These are phyloP conservation scores for Crenuchus spilurus DNA, from an alignment of 2,797 vertebrate species.

Conservation along the genomic window DNA sequence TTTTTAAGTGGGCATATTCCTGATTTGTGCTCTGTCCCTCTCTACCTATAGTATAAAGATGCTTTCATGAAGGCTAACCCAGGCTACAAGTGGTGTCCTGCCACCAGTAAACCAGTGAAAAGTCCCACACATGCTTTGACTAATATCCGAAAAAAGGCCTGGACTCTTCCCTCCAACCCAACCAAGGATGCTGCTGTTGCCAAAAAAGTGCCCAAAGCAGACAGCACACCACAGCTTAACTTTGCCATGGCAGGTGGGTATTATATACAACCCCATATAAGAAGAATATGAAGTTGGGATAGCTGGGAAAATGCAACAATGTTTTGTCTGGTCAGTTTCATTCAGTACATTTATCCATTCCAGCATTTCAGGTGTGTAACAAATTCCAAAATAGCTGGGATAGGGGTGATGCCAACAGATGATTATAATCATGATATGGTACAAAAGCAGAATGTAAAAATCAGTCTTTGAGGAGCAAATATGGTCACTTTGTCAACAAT, in stretches of 20 bases:
- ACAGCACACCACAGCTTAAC: conserved; percentile 93
- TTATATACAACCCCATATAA: not conserved
- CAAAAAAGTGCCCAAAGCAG: conserved; percentile 86
- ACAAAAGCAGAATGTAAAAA: too few relatives aligned
- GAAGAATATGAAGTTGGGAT: too few relatives aligned
- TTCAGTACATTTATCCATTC: too few relatives aligned
- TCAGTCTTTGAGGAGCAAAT: too few relatives aligned
- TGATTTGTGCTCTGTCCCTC: not conserved
- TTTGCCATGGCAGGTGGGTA: conserved; percentile 95
- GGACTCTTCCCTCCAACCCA: conserved; percentile 88
- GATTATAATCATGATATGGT: too few relatives aligned
- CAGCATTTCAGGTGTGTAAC: too few relatives aligned
- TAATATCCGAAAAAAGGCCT: conserved; percentile 91
- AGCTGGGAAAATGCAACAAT: too few relatives aligned
- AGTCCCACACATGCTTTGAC: conserved; percentile 82
- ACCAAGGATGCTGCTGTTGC: conserved; percentile 87
- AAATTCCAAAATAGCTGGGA: too few relatives aligned
- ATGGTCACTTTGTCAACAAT: too few relatives aligned
- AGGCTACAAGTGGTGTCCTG: conserved; percentile 98
- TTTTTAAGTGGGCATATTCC: not conserved
- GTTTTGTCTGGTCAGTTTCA: too few relatives aligned
- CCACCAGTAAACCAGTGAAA: conserved; percentile 95
- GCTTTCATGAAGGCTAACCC: conserved; percentile 99
- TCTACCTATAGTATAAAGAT: conserved; percentile 88
- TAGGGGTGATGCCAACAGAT: too few relatives aligned